phyloP scores from a whole-genome alignment of 2,797 vertebrate species.

The Halcyon chelicuti region DNA sequence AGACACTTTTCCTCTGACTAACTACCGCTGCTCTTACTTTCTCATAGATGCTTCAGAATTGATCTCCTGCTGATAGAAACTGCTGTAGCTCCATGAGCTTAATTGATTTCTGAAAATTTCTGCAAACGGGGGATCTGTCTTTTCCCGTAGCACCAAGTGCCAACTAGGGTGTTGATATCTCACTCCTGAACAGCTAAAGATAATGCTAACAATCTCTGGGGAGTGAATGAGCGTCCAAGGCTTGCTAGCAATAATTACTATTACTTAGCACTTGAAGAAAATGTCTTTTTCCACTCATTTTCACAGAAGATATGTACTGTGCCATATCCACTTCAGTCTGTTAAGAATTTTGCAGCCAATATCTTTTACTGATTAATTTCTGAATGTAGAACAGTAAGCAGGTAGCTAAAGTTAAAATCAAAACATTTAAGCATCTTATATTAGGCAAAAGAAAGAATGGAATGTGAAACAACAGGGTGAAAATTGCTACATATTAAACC shows the following conservation, averaged over 20 bases:
- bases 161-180: not conserved
- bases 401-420: not conserved
- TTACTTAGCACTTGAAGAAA: not conserved
- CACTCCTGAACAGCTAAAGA: not conserved
- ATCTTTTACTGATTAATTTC: not conserved
- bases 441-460: not conserved
- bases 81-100: not conserved
- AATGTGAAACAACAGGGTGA: not conserved
- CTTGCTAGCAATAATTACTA: not conserved
- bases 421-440: not conserved
- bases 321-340: not conserved
- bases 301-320: not conserved
- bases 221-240: not conserved
- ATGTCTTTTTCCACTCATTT: not conserved
- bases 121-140: not conserved
- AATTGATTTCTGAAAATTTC: constrained; percentile 15
- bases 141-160: not conserved
- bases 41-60: not conserved
- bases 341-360: not conserved
- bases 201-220: not conserved
- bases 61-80: constrained; percentile 6
- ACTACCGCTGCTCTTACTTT: not conserved
- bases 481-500: not conserved
- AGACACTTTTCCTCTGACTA: not conserved
- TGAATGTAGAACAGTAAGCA: not conserved